Base-by-base conservation (phyloP, 1,140 invertebrate species). In the Drosophila bocki region DNA sequence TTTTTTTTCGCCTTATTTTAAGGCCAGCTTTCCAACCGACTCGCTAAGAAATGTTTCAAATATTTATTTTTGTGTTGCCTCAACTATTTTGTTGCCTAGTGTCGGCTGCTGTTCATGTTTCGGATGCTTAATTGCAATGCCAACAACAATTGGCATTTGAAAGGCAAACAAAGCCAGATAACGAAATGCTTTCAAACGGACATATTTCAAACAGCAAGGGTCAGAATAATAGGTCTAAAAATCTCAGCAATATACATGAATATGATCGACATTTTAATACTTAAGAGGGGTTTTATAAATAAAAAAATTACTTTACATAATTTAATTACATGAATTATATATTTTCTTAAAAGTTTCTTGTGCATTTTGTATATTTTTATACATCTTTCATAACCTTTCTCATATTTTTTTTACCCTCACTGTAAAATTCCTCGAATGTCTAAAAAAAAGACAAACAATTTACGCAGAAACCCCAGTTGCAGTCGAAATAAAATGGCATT, bases 131-230 rank as follows among this genome's bases (percentile, higher is more conserved):
- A 78, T 78, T 78, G 76, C 75, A 78, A 69, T 68, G 78, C 71
- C 80, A 72, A 75, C 64, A 86, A 61, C 79, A 75, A 85, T 78
- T 82, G 85, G 78, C 82, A 86, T 86, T 87, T 80, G 64, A 64
- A 83, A 74, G 67, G 68, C 56, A 61, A 75, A 70, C 53, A 70
- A 68, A 70, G 51, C 59, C 42, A 47, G 48, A 62, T 58, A 75
- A 68, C 81, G 76, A 72, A 72, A 56, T 56, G 35, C 53, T 56
- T 39, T 5, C 5, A 39, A n/a, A 11, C 8, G 13, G 8, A 39
- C 13, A 54, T 54, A 22, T 54, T 6, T 22, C 35, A 22, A 1
- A 56, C 53, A 56, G 35, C 53, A 37, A 9, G 1, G 53, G 13
- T 26, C 4, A 6, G 15, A 3, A 15, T 22, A 37, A 22, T 54